phyloP scores from a whole-genome alignment of 2,888 invertebrate genomes.

The Mylabris sibirica region DNA sequence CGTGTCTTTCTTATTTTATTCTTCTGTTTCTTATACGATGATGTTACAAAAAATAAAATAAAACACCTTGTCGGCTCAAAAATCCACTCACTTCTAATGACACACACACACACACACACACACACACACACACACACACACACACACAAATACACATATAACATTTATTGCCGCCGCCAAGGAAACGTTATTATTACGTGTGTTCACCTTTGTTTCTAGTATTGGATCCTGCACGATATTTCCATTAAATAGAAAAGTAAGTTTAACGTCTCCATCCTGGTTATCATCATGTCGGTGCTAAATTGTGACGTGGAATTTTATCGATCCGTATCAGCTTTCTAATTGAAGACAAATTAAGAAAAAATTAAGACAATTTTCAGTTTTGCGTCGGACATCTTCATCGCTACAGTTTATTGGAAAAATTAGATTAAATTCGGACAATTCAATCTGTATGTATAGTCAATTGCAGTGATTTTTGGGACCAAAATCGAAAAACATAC shows the following conservation, averaged over 20 bases:
- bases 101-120: slow-evolving; percentile 38
- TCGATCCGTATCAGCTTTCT: no score
- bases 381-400: no score
- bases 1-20: slow-evolving; percentile 5
- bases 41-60: not conserved
- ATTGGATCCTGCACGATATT: slow-evolving; percentile 42
- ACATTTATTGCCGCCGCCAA: slow-evolving; percentile 32
- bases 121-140: slow-evolving; percentile 10
- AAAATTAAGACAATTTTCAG: no score
- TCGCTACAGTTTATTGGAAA: no score
- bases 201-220: slow-evolving; percentile 39
- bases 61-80: not conserved
- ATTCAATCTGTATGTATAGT: no score
- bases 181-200: slow-evolving; percentile 45
- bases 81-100: slow-evolving; percentile 45
- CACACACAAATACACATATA: slow-evolving; percentile 32
- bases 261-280: not conserved
- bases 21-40: not conserved
- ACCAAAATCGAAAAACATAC: no score
- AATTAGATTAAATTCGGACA: no score
- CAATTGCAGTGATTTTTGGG: no score
- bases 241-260: not conserved
- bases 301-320: not conserved
- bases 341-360: no score
- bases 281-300: not conserved